phyloP scores from a whole-genome alignment of 2,797 vertebrate species.

The Gobionotothen gibberifrons region DNA sequence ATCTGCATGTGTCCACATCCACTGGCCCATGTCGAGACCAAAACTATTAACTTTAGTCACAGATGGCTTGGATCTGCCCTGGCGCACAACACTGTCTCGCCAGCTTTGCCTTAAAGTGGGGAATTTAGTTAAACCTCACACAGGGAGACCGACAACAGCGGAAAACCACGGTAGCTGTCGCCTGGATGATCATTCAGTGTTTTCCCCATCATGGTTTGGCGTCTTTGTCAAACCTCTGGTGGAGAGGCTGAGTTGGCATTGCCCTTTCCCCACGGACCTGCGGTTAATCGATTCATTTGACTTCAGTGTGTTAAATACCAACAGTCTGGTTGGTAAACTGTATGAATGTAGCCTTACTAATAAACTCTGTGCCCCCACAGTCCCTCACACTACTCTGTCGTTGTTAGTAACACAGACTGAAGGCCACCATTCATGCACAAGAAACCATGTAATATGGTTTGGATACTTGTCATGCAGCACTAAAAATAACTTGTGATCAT shows the following conservation, averaged over 20 bases:
- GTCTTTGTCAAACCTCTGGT: conserved; percentile 28
- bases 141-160: conserved; percentile 39
- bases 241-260: conserved; percentile 27
- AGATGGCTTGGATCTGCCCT: conserved; percentile 52
- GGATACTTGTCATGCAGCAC: conserved; percentile 46
- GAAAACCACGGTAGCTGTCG: conserved; percentile 37
- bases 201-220: conserved; percentile 59
- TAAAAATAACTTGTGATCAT: conserved; percentile 61
- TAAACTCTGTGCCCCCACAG: conserved; percentile 12
- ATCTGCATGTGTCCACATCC: conserved; percentile 30
- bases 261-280: conserved; percentile 38
- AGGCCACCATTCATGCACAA: conserved; percentile 37
- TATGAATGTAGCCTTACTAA: conserved; percentile 12
- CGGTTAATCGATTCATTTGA: conserved; percentile 46
- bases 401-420: conserved; percentile 21
- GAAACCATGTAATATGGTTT: conserved; percentile 48
- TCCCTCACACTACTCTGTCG: conserved; percentile 4
- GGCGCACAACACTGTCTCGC: conserved; percentile 32
- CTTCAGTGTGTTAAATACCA: conserved; percentile 46
- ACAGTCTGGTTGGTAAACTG: conserved; percentile 43
- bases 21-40: conserved; percentile 27
- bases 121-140: conserved; percentile 51
- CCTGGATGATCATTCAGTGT: conserved; percentile 36
- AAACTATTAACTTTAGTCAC: conserved; percentile 46
- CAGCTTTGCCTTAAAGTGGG: conserved; percentile 37